Conservation (phyloP, 2,797 vertebrate species). For the Ctenosaura bakeri region DNA sequence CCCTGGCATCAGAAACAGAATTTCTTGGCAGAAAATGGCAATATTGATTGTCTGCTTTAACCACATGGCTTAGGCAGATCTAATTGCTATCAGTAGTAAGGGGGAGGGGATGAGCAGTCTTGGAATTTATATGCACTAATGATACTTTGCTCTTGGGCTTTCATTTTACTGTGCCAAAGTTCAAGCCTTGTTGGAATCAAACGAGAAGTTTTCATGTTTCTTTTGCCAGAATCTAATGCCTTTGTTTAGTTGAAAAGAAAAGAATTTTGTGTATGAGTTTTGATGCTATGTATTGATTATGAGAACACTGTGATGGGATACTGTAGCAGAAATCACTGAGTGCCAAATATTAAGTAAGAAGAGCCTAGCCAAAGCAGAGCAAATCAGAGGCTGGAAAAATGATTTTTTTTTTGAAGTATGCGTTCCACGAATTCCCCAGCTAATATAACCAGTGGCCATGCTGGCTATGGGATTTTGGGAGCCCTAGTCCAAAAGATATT, state of each 20-base stretch:
- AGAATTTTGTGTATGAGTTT: background rate
- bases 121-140: background rate
- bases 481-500: too few species aligned
- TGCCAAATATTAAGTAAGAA: background rate
- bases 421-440: too few species aligned
- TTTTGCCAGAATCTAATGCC: background rate
- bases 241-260: background rate
- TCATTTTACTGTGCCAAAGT: background rate
- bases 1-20: constrained; percentile 41
- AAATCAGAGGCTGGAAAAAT: too few species aligned
- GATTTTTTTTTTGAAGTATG: too few species aligned
- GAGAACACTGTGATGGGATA: background rate
- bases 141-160: background rate
- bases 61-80: constrained; percentile 15
- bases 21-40: constrained; percentile 34
- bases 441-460: too few species aligned
- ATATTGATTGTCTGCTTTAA: constrained; percentile 6
- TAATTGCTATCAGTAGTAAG: constrained; percentile 11
- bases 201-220: background rate
- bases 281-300: background rate
- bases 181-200: too few species aligned
- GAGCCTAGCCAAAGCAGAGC: background rate
- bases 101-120: background rate
- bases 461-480: too few species aligned
- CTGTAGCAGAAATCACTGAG: background rate